Evolutionary conservation across 2,888 invertebrate species (phyloP).

Genomic region (Steromphala cineraria): DNA sequence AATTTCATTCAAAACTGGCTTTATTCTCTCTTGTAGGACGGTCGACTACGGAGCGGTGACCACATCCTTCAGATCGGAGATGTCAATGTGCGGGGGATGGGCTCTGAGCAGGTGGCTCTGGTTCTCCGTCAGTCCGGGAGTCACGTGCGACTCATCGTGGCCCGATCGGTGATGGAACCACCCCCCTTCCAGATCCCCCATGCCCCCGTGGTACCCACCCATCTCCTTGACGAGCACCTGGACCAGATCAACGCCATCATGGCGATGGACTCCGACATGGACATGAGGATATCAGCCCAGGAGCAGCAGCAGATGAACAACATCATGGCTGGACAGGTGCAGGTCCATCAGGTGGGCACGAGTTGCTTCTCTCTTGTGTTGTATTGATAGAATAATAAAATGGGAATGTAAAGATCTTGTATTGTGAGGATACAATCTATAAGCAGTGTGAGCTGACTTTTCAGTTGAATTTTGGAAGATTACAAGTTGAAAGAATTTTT

Average conservation of each 20-base stretch:
- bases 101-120: constrained; percentile 94
- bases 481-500: no score
- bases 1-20: no score
- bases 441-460: no score
- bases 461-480: no score
- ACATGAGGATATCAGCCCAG: constrained; percentile 22
- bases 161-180: constrained; percentile 79
- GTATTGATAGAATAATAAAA: no score
- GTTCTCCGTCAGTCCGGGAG: constrained; percentile 96
- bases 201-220: constrained; percentile 93
- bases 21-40: constrained; percentile 82
- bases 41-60: constrained; percentile 95
- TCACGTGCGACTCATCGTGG: constrained; percentile 94
- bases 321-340: constrained; percentile 50
- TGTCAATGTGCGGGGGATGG: constrained; percentile 95
- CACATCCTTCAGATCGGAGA: constrained; percentile 93
- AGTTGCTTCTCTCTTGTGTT: no score
- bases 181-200: constrained; percentile 74
- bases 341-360: constrained; percentile 61
- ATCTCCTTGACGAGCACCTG: constrained; percentile 87
- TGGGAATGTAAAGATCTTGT: no score
- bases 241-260: constrained; percentile 77
- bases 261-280: constrained; percentile 40
- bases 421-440: no score
- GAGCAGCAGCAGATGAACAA: constrained; percentile 32